These are phyloP conservation scores for Strix uralensis DNA, from an alignment of 2,113 vertebrate species.

Conservation along the genomic window DNA sequence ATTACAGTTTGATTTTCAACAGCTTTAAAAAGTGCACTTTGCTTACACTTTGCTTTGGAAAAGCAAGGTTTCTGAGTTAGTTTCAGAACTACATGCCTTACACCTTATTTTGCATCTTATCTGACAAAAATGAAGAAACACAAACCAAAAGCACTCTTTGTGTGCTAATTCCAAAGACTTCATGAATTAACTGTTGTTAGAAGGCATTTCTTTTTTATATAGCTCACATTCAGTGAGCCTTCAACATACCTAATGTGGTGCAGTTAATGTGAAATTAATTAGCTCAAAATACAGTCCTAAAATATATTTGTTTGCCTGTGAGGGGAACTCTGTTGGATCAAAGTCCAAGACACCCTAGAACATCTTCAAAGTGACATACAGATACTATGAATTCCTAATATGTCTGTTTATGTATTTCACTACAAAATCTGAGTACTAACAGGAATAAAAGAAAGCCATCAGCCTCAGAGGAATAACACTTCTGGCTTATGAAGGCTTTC, in stretches of 20 bases:
- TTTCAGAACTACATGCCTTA: not conserved
- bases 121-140: not conserved
- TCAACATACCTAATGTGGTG: not conserved
- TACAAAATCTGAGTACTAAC: not conserved
- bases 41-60: not conserved
- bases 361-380: not conserved
- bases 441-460: not conserved
- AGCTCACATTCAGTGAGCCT: not conserved
- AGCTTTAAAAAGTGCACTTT: not conserved
- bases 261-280: not conserved
- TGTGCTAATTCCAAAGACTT: not conserved
- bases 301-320: not conserved
- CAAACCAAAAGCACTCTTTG: not conserved
- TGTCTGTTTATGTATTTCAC: not conserved
- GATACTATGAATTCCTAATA: not conserved
- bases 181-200: not conserved
- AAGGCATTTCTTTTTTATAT: not conserved
- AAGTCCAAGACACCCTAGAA: not conserved
- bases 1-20: not conserved
- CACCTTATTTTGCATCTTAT: not conserved
- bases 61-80: not conserved
- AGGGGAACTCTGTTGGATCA: not conserved
- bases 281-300: not conserved
- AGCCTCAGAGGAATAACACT: not conserved
- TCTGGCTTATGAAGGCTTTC: slow-evolving; percentile 6